Base-by-base conservation (phyloP, 2,888 invertebrate species). In the Lordiphosa fenestrarum region DNA sequence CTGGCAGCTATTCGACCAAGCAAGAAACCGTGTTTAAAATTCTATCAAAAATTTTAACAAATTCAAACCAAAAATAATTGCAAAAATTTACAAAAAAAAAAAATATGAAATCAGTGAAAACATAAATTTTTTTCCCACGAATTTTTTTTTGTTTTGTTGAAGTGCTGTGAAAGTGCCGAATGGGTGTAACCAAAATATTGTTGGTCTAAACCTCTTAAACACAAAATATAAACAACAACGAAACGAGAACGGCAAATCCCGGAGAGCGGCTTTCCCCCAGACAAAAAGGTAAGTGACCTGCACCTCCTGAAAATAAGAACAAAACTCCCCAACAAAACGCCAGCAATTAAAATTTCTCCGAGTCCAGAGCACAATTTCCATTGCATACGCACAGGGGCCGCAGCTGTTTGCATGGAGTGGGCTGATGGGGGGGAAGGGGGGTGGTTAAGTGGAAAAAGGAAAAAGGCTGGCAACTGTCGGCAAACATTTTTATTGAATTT, bases 241-340 rank as follows among this genome's bases (percentile, higher is more conserved):
- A 36, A 42, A 19, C 37, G 6, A 23, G 21, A 37, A 13, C n/a
- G 33, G 9, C 10, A 53, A 15, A 35, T n/a, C 47, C 53, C 30
- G 44, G 65, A 67, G 46, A 71, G 76, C 58, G 60, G 63, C 68
- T 23, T 21, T n/a, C 30, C 13, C 30, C 23, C 48, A 66, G 44
- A 59, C 62, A 48, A 77, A 77, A 83, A 77, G 76, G 76, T 77
- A 77, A 77, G 76, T 77, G 76, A 77, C 84, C 76, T 76, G 36
- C 50, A 36, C 56, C 35, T 25, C n/a, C 55, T 36, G 25, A n/a
- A 12, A 50, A 38, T 37, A 37, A 37, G 30, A 33, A 41, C 12
- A 25, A 13, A 9, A 15, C 7, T 21, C 48, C 42, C 39, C 35
- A 59, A 48, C 36, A 38, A 7, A 44, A 44, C 30, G 42, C 3